Conservation (phyloP, 92 coral and sea anemone genomes). For the Epizoanthus illoricatus region DNA sequence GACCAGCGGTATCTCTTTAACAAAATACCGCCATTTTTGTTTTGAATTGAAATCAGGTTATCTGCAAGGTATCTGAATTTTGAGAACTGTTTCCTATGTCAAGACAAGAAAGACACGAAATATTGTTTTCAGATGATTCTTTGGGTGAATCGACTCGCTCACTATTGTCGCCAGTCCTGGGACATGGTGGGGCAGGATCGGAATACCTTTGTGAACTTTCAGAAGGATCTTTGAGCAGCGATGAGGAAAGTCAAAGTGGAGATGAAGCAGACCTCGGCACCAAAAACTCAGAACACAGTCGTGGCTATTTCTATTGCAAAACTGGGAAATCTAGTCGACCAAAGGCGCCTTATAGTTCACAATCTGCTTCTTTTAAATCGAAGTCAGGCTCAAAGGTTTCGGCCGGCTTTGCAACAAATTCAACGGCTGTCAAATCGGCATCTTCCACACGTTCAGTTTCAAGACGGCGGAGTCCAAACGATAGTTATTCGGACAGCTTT, state of each 20-base stretch:
- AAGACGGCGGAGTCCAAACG: background rate
- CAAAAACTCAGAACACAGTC: constrained; percentile 20
- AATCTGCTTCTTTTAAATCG: background rate
- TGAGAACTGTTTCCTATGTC: background rate
- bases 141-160: constrained; percentile 97
- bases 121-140: constrained; percentile 71
- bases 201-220: constrained; percentile 45
- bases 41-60: background rate
- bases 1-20: constrained; percentile 33
- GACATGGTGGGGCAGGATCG: constrained; percentile 30
- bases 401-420: background rate
- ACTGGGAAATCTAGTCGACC: background rate
- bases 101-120: constrained; percentile 3
- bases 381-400: constrained; percentile 15
- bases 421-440: background rate
- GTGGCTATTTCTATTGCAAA: background rate
- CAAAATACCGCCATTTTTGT: constrained; percentile 40
- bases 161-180: constrained; percentile 74
- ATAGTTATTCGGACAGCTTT: constrained; percentile 17
- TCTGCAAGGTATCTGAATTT: background rate
- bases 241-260: constrained; percentile 40
- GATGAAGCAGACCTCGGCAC: constrained; percentile 25
- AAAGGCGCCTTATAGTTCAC: background rate
- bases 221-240: constrained; percentile 59
- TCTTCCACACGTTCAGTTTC: background rate